Evolutionary conservation across 1,140 invertebrate species (phyloP).

Genomic region (Listronotus oregonensis): DNA sequence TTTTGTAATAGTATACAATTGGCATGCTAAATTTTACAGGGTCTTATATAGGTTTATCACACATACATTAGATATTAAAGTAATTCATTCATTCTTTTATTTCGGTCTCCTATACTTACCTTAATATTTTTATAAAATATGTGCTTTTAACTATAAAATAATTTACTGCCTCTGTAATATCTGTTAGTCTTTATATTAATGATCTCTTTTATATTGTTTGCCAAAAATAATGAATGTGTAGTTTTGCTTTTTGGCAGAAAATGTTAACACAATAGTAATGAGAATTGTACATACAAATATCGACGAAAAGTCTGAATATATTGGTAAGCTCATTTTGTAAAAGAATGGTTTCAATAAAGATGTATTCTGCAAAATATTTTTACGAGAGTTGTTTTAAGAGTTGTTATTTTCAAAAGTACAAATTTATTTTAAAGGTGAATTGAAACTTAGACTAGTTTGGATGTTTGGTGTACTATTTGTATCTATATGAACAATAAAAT

Average conservation of each 20-base stretch:
- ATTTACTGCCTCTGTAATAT: slow-evolving; percentile 27
- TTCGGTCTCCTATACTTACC: slow-evolving; percentile 2
- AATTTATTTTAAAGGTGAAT: slow-evolving; percentile 51
- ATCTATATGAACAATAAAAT: slow-evolving; percentile 51
- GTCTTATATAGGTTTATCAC: no score
- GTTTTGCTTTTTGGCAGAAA: slow-evolving; percentile 35
- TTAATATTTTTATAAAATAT: slow-evolving; percentile 2
- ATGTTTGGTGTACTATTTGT: slow-evolving; percentile 54
- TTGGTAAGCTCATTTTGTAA: slow-evolving; percentile 46
- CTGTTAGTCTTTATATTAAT: slow-evolving; percentile 30
- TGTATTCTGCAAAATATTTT: slow-evolving; percentile 41
- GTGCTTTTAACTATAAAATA: slow-evolving; percentile 21
- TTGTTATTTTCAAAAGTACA: slow-evolving; percentile 51
- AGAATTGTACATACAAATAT: slow-evolving; percentile 39
- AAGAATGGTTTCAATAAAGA: slow-evolving; percentile 39
- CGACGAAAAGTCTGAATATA: slow-evolving; percentile 48
- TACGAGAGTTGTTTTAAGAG: slow-evolving; percentile 42
- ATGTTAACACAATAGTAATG: slow-evolving; percentile 26
- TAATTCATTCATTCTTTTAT: slow-evolving; percentile 6
- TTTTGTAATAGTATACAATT: background rate
- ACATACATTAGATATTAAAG: background rate
- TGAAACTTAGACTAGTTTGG: slow-evolving; percentile 48
- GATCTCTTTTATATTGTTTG: slow-evolving; percentile 37
- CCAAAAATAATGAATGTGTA: slow-evolving; percentile 32
- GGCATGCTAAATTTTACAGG: background rate